phyloP scores from a whole-genome alignment of 2,888 invertebrate species.

The Galeopsomyia nigrocyanea region DNA sequence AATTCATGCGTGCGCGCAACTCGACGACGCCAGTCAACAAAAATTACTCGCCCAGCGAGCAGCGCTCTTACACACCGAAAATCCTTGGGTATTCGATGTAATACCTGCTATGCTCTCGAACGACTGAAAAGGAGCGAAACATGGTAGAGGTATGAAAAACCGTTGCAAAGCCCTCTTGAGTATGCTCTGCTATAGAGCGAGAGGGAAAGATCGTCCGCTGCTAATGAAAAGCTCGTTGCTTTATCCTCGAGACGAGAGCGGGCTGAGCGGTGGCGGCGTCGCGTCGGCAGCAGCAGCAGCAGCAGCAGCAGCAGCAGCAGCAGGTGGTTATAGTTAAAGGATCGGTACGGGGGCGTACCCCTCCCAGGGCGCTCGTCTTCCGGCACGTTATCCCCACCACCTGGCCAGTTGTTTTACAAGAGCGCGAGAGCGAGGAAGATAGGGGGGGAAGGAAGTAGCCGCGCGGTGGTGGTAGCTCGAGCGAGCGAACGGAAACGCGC shows the following conservation, averaged over 20 bases:
- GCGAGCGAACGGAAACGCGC: constrained; percentile 64
- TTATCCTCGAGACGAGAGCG: not conserved
- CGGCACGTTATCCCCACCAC: constrained; percentile 56
- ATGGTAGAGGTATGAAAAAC: too few species aligned
- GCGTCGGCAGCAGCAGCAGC: not conserved
- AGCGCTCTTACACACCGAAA: too few species aligned
- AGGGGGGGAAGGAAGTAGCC: constrained; percentile 50
- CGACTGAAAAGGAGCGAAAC: too few species aligned
- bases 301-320: constrained; percentile 53
- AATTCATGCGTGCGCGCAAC: too few species aligned
- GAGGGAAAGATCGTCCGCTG: too few species aligned
- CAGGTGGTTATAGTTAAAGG: constrained; percentile 67
- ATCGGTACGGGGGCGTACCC: constrained; percentile 61
- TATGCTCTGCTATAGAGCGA: too few species aligned
- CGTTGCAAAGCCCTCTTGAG: too few species aligned
- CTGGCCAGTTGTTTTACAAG: constrained; percentile 14
- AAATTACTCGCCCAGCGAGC: too few species aligned
- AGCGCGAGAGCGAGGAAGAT: constrained; percentile 1
- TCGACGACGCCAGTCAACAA: too few species aligned
- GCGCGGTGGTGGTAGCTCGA: constrained; percentile 38
- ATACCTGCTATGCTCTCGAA: too few species aligned
- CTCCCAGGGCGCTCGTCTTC: constrained; percentile 69
- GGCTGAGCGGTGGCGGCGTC: too few species aligned
- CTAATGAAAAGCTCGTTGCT: not conserved
- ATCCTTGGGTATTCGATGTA: too few species aligned